Evolutionary conservation across 2,888 invertebrate species (phyloP), one percentile per base, ranked within the genome.

Genomic region (Mesochorus sp.): DNA sequence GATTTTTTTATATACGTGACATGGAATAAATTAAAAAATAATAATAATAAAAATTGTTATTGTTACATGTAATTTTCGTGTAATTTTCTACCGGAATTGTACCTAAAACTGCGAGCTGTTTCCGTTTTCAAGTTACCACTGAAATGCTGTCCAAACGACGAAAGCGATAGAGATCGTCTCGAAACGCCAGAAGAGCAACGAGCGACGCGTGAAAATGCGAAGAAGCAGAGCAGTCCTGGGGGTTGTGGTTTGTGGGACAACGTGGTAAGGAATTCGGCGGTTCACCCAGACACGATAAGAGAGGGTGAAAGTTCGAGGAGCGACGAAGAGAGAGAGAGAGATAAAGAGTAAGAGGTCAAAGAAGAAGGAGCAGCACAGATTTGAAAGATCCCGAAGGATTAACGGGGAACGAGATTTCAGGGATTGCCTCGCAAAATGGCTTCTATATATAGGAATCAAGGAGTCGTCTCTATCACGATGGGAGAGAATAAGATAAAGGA

Each of bases 341-440:
- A 44, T 12, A 31, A n/a, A 14, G n/a, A 47, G 21, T 39, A n/a
- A 42, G 59, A 49, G 26, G 59, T 37, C 26, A 39, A 51, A 51
- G 59, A 17, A 64, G 62, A 24, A 39, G 49, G n/a, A n/a, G n/a
- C n/a, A 57, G 39, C 39, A 62, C 34, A 31, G 64, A 64, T 49
- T 57, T 34, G 64, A 76, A 70, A 70, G 76, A 64, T 70, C 70
- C 76, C 47, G 14, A 51, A 57, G 64, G 76, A 76, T 70, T 70
- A 76, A 70, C 70, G 76, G 64, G 37, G 49, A 70, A 62, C 62
- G 64, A 57, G 64, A 64, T 70, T 70, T 49, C 70, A 47, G 47
- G 61, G 76, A 49, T 26, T 64, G 39, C 37, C 49, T 31, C 42
- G 19, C 55, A 24, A 55, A 70, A 70, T 57, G 76, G 57, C 55